A percentile compares a stretch with the other conserved stretches of the same genome.
These are phyloP conservation scores for Monochamus saltuarius DNA, from an alignment of 1,140 invertebrate genomes.

Conservation along the genomic window DNA sequence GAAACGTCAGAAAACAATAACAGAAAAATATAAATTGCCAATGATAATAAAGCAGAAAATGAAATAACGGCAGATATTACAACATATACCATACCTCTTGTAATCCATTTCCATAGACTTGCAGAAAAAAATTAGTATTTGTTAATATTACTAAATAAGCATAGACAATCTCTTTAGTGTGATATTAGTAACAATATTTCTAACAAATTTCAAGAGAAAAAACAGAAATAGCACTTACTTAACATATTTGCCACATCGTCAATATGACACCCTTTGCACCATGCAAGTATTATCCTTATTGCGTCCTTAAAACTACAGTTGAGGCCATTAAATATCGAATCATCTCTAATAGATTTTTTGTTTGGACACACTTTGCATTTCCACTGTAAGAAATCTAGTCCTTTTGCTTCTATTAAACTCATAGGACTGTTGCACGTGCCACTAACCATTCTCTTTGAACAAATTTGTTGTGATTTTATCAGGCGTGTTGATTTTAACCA, in stretches of 20 bases:
- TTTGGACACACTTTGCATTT: constrained; percentile 49
- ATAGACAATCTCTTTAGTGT: constrained; percentile 1
- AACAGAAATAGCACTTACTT: constrained; percentile 43
- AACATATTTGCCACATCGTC: constrained; percentile 45
- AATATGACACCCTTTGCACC: constrained; percentile 53
- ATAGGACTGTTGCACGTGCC: constrained; percentile 48
- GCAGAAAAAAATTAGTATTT: constrained; percentile 14
- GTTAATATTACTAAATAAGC: constrained; percentile 9
- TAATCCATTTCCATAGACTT: constrained; percentile 8
- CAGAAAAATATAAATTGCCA: too few relatives aligned
- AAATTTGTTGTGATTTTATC: too few relatives aligned
- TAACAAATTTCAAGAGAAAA: background rate
- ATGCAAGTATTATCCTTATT: constrained; percentile 54
- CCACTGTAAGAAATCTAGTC: constrained; percentile 56
- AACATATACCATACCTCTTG: constrained; percentile 6
- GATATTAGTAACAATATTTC: too few relatives aligned
- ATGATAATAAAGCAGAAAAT: too few relatives aligned
- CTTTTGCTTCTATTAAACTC: constrained; percentile 51
- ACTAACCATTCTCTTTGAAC: too few relatives aligned
- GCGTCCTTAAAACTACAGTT: constrained; percentile 55
- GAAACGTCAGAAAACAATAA: too few relatives aligned
- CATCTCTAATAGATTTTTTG: constrained; percentile 54
- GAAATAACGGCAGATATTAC: too few relatives aligned
- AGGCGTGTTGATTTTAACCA: too few relatives aligned
- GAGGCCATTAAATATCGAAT: constrained; percentile 54